Conservation (phyloP, 1,140 invertebrate genomes). For the Bombus picipes region DNA sequence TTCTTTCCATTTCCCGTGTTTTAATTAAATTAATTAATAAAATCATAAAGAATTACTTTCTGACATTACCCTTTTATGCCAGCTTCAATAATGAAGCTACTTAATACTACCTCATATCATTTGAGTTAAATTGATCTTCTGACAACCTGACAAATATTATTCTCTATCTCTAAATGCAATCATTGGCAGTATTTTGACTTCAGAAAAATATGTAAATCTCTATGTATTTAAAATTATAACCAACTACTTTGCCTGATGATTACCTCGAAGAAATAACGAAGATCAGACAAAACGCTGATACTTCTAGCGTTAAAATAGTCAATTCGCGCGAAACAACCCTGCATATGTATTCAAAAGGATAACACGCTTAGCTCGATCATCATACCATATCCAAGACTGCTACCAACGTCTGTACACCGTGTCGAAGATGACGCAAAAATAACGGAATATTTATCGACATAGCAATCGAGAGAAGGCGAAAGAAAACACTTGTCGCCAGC, state of each 20-base stretch:
- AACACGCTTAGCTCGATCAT: background rate
- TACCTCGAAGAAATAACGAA: background rate
- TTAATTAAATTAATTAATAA: no score
- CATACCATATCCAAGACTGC: background rate
- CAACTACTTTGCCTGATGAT: background rate
- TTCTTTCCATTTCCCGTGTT: no score
- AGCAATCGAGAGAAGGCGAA: background rate
- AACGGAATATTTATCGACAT: background rate
- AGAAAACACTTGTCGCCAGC: slow-evolving; percentile 28
- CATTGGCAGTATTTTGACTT: background rate
- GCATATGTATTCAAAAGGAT: background rate
- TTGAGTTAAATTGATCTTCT: background rate
- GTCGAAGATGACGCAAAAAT: background rate
- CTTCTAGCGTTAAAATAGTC: background rate
- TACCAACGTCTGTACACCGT: background rate
- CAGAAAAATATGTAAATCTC: background rate
- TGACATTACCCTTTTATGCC: no score
- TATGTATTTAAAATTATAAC: background rate
- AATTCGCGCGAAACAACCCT: background rate
- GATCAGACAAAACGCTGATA: background rate
- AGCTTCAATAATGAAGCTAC: background rate
- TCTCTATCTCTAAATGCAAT: background rate
- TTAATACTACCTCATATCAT: background rate
- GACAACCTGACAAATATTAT: background rate
- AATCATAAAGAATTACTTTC: no score